A percentile compares a stretch with the other conserved stretches of the same genome.
These are phyloP conservation scores for Thrips palmi DNA, from an alignment of 1,140 invertebrate species.

Conservation along the genomic window DNA sequence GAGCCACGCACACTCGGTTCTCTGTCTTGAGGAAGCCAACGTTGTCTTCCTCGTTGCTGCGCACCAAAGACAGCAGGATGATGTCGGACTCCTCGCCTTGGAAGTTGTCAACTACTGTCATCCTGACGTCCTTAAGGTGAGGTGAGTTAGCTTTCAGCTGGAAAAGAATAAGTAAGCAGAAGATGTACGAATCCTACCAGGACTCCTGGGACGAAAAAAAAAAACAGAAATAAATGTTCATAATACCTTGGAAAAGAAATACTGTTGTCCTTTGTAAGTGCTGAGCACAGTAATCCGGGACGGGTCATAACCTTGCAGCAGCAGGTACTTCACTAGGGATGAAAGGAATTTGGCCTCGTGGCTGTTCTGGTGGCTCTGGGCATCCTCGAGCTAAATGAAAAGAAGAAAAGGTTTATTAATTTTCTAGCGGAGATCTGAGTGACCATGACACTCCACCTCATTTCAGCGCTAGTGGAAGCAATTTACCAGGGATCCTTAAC, in stretches of 20 bases:
- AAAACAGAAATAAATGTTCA: not conserved
- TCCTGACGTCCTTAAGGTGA: slow-evolving; percentile 26
- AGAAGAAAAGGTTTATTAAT: no score
- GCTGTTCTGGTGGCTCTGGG: slow-evolving; percentile 31
- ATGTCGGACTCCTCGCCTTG: slow-evolving; percentile 78
- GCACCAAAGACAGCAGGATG: slow-evolving; percentile 61
- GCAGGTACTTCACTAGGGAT: slow-evolving; percentile 33
- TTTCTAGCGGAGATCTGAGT: no score
- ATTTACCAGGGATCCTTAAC: no score
- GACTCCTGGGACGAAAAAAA: no score
- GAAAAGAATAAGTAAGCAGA: slow-evolving; percentile 8
- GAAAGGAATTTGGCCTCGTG: slow-evolving; percentile 37
- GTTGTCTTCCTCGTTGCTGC: slow-evolving; percentile 44
- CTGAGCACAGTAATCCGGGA: slow-evolving; percentile 44
- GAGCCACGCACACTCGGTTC: slow-evolving; percentile 67
- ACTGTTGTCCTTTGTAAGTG: slow-evolving; percentile 39
- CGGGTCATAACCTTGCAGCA: slow-evolving; percentile 34
- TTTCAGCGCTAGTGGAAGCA: no score
- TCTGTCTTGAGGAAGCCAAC: slow-evolving; percentile 58
- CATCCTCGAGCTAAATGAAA: slow-evolving; percentile 26
- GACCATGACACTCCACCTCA: no score
- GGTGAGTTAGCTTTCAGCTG: slow-evolving; percentile 2
- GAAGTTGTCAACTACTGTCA: slow-evolving; percentile 61
- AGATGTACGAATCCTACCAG: not conserved
- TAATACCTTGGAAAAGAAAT: slow-evolving; percentile 7